phyloP scores from a whole-genome alignment of 2,113 vertebrate species.

The Pterocles burchelli region DNA sequence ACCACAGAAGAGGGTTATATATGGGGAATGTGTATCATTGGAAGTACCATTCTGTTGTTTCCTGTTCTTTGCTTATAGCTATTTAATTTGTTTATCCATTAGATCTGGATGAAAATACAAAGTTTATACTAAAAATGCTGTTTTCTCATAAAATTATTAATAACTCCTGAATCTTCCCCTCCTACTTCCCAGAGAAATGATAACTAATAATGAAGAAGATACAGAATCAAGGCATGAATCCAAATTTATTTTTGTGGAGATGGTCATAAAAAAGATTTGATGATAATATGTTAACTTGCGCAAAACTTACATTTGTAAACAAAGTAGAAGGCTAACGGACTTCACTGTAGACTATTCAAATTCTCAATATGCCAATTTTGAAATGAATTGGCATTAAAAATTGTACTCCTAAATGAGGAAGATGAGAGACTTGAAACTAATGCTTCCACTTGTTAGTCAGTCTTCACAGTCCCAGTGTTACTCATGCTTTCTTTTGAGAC shows the following conservation, averaged over 20 bases:
- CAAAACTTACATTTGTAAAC: background rate
- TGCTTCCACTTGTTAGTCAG: background rate
- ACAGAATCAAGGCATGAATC: background rate
- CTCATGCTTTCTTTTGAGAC: background rate
- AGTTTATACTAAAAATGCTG: background rate
- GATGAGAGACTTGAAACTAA: background rate
- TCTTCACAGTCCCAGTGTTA: background rate
- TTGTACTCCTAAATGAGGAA: background rate
- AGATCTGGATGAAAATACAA: background rate
- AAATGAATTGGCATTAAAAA: background rate
- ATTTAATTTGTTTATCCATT: background rate
- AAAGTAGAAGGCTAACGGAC: background rate
- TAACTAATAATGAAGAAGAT: background rate
- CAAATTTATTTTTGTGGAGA: background rate
- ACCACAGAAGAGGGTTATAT: background rate
- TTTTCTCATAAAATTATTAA: background rate
- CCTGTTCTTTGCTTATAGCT: background rate
- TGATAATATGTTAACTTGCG: background rate
- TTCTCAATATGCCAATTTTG: background rate
- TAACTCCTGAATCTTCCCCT: background rate
- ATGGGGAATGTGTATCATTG: background rate
- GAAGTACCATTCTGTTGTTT: background rate
- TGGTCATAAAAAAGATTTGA: background rate
- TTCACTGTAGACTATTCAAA: background rate
- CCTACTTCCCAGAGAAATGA: background rate